A percentile compares a stretch with the other conserved stretches of the same genome.
These are phyloP conservation scores for Micromussa lordhowensis DNA, from an alignment of 92 coral and sea anemone genomes.

Conservation along the genomic window DNA sequence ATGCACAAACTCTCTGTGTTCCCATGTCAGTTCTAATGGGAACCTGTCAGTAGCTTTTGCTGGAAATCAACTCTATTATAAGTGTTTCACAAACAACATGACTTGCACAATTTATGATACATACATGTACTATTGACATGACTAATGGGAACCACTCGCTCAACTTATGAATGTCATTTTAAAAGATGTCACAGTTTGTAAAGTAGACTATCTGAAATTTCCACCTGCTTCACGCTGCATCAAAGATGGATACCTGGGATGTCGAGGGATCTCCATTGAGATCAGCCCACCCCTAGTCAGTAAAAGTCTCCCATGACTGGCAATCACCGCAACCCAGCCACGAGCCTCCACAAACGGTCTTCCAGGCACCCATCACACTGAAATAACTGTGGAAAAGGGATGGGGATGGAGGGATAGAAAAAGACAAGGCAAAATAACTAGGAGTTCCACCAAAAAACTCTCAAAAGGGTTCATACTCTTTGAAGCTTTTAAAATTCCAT, in stretches of 20 bases:
- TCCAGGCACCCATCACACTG: too few species aligned
- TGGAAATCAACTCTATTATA: background rate
- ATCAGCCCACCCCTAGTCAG: background rate
- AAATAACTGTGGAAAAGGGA: background rate
- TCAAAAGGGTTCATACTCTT: too few species aligned
- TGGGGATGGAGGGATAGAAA: too few species aligned
- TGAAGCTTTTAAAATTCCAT: too few species aligned
- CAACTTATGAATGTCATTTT: too few species aligned
- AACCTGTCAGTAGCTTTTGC: background rate
- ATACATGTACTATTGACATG: too few species aligned
- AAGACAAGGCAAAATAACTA: too few species aligned
- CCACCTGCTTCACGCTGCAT: too few species aligned
- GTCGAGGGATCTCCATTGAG: background rate
- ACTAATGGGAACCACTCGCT: background rate
- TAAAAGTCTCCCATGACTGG: background rate
- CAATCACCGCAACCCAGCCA: constrained; percentile 4
- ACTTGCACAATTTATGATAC: background rate
- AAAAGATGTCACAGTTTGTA: too few species aligned
- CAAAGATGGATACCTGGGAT: background rate
- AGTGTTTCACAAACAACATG: background rate
- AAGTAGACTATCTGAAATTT: too few species aligned
- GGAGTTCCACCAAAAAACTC: too few species aligned
- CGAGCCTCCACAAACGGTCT: background rate
- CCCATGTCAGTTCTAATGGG: background rate
- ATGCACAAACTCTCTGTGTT: background rate